Conservation (phyloP, 92 coral and sea anemone species). For the Actinostola sp. region DNA sequence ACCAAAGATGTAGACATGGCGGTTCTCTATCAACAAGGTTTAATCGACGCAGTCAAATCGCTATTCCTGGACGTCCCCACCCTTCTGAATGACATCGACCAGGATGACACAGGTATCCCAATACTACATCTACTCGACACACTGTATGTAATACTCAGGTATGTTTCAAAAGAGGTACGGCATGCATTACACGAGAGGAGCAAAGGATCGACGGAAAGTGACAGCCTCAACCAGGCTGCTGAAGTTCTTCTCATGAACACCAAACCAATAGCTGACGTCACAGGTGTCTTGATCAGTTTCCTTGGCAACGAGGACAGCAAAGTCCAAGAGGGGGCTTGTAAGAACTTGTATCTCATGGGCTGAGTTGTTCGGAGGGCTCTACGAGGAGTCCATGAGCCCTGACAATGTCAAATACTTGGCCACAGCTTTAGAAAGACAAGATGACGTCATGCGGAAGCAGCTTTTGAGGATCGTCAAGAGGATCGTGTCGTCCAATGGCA, state of each 20-base stretch:
- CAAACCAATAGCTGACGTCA: constrained; percentile 83
- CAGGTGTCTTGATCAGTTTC: constrained; percentile 82
- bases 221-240: constrained; percentile 68
- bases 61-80: constrained; percentile 77
- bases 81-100: constrained; percentile 5
- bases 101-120: constrained; percentile 56
- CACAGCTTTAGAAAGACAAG: constrained; percentile 70
- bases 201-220: constrained; percentile 51
- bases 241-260: constrained; percentile 86
- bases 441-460: constrained; percentile 76
- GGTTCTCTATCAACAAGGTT: constrained; percentile 84
- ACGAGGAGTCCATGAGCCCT: constrained; percentile 79
- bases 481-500: constrained; percentile 70
- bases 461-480: constrained; percentile 90
- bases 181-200: constrained; percentile 89
- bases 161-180: constrained; percentile 94
- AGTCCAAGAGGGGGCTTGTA: constrained; percentile 81
- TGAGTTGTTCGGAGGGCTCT: constrained; percentile 90
- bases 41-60: constrained; percentile 84
- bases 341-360: constrained; percentile 86
- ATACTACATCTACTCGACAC: constrained; percentile 83
- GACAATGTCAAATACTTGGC: constrained; percentile 80
- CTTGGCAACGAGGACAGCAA: constrained; percentile 81
- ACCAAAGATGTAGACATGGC: constrained; percentile 70
- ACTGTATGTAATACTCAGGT: constrained; percentile 73